Evolutionary conservation across 2,888 invertebrate genomes (phyloP).

Genomic region (Drosophila phalerata): DNA sequence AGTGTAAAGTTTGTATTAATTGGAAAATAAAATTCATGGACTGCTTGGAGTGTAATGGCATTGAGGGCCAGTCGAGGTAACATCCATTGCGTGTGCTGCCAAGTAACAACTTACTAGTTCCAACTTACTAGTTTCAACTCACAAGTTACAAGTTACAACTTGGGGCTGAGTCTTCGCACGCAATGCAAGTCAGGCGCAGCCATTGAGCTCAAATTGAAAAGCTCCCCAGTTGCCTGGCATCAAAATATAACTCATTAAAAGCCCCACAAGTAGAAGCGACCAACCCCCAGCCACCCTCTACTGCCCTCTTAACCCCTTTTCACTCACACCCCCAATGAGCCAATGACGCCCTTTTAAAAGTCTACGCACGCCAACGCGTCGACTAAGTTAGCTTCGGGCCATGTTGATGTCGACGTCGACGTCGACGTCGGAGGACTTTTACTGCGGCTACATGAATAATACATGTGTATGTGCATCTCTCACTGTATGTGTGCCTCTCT

Average conservation of each 20-base stretch:
- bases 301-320: not conserved
- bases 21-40: constrained; percentile 31
- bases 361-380: constrained; percentile 77
- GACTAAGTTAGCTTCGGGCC: constrained; percentile 68
- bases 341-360: constrained; percentile 64
- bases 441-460: constrained; percentile 76
- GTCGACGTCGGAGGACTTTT: constrained; percentile 68
- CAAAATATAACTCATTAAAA: constrained; percentile 66
- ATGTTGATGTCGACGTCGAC: constrained; percentile 53
- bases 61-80: constrained; percentile 10
- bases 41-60: constrained; percentile 23
- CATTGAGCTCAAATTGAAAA: constrained; percentile 61
- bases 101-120: not conserved
- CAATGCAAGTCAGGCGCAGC: constrained; percentile 56
- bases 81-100: constrained; percentile 33
- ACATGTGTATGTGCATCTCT: constrained; percentile 51
- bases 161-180: constrained; percentile 38
- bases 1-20: constrained; percentile 32
- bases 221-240: constrained; percentile 56
- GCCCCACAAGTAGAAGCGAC: constrained; percentile 9
- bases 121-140: not conserved
- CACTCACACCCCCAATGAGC: constrained; percentile 20
- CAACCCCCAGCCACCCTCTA: too few species aligned
- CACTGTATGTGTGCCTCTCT: not conserved
- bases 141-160: constrained; percentile 7